Base-by-base conservation (phyloP, 2,113 vertebrate genomes). In the Cyanoramphus novaezelandiae region DNA sequence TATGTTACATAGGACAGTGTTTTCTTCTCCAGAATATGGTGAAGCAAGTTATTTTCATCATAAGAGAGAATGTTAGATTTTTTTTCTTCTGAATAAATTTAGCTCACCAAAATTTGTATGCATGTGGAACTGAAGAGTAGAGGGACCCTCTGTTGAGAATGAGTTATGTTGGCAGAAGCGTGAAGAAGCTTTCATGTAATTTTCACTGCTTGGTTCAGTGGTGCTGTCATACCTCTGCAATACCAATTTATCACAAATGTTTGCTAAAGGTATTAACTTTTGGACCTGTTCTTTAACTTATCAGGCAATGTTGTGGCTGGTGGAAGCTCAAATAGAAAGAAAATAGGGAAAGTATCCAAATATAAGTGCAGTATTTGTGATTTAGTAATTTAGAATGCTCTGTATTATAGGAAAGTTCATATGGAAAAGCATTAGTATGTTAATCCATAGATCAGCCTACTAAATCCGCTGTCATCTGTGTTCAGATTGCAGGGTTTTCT, bases 291-390 rank as follows among this genome's bases (percentile, higher is more conserved):
- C 23, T 5, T 94, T 85, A 72, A 87, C 59, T 9, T 89, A 41
- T 71, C 78, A 95, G 94, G 90, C 57, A 31, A 13, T 16, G 21
- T 47, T 46, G 13, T n/a, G 33, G 46, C 74, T 79, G 52, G 65
- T 82, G 41, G 67, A 79, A 68, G 29, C 16, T 82, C 87, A 88
- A 74, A 41, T 37, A 81, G 74, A 68, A 43, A 50, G 47, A 84
- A 85, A 90, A 71, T 65, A 79, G 25, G 10, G 96, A 95, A 85
- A 92, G 91, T 94, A 62, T 65, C 84, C 24, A 65, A 72, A 49
- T 79, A 63, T 14, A 69, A 49, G 39, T 50, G 9, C 0, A 37
- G 5, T 25, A 16, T 14, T 90, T 63, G 6, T 50, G 39, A 68
- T 84, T 84, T 68, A 87, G 3, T 81, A 84, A 71, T 50, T 63